phyloP scores from a whole-genome alignment of 2,888 invertebrate genomes.

The Hofmannophila pseudospretella region DNA sequence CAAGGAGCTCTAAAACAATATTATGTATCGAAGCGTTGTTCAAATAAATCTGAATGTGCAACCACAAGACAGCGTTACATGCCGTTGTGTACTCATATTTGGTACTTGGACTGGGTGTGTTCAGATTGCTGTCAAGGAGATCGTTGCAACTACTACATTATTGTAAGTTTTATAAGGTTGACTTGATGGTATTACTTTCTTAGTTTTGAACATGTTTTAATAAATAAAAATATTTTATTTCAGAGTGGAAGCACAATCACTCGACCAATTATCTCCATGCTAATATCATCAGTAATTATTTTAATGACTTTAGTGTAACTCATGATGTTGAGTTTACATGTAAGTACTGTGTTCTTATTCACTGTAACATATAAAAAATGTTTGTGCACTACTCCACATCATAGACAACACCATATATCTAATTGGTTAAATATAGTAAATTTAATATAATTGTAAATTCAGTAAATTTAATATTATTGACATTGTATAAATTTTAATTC shows the following conservation, averaged over 20 bases:
- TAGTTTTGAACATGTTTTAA: too few species aligned
- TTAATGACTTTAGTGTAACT: slow-evolving; percentile 1
- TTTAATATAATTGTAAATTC: too few species aligned
- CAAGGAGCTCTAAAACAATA: slow-evolving; percentile 95
- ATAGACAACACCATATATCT: too few species aligned
- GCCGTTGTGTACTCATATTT: slow-evolving; percentile 91
- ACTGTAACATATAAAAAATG: too few species aligned
- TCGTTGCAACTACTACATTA: slow-evolving; percentile 95
- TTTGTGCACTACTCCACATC: too few species aligned
- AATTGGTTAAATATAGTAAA: too few species aligned
- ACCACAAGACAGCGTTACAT: slow-evolving; percentile 82
- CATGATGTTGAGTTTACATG: not conserved
- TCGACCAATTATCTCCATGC: slow-evolving; percentile 27
- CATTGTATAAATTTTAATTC: too few species aligned
- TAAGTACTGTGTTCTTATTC: too few species aligned
- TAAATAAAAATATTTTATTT: too few species aligned
- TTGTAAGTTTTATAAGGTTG: slow-evolving; percentile 84
- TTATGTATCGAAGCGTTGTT: slow-evolving; percentile 94
- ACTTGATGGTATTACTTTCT: too few species aligned
- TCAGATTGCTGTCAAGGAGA: slow-evolving; percentile 97
- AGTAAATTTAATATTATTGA: too few species aligned
- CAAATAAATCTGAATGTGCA: slow-evolving; percentile 88
- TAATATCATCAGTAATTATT: slow-evolving; percentile 24
- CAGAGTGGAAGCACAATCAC: slow-evolving; percentile 44
- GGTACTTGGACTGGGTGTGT: slow-evolving; percentile 98